Conservation (phyloP, 2,888 invertebrate species). For the Euzophera pinguis region DNA sequence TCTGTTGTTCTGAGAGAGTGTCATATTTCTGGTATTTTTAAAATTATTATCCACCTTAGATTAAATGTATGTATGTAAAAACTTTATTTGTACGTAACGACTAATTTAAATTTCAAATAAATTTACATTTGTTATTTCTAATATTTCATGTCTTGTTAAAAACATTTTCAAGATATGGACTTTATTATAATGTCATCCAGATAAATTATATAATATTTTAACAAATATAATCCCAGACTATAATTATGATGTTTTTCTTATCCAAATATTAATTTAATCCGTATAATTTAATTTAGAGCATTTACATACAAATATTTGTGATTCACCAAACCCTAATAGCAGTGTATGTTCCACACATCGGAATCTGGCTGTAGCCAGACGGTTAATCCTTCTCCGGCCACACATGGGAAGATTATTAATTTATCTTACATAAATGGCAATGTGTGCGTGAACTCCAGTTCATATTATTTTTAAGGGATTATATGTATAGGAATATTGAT, state of each 20-base stretch:
- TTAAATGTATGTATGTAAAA: no score
- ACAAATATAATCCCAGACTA: background rate
- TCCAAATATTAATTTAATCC: background rate
- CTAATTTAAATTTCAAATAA: no score
- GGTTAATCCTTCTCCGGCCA: constrained; percentile 5
- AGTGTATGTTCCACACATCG: background rate
- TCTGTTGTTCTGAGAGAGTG: no score
- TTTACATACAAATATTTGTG: background rate
- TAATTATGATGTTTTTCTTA: background rate
- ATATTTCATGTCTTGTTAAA: no score
- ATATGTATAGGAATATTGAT: background rate
- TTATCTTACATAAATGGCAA: constrained; percentile 7
- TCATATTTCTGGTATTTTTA: no score
- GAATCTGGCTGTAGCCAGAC: constrained; percentile 1
- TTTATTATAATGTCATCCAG: no score
- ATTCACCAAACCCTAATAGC: background rate
- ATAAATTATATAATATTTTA: no score
- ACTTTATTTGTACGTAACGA: no score
- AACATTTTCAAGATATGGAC: no score
- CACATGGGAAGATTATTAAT: constrained; percentile 12
- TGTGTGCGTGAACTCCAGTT: constrained; percentile 3
- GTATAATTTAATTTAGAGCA: background rate
- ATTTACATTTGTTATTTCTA: no score
- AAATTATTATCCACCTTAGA: no score
- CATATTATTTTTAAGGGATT: background rate